A percentile compares a stretch with the other conserved stretches of the same genome.
phyloP scores from a whole-genome alignment of 2,797 vertebrate species.

The Rhabdomys pumilio region DNA sequence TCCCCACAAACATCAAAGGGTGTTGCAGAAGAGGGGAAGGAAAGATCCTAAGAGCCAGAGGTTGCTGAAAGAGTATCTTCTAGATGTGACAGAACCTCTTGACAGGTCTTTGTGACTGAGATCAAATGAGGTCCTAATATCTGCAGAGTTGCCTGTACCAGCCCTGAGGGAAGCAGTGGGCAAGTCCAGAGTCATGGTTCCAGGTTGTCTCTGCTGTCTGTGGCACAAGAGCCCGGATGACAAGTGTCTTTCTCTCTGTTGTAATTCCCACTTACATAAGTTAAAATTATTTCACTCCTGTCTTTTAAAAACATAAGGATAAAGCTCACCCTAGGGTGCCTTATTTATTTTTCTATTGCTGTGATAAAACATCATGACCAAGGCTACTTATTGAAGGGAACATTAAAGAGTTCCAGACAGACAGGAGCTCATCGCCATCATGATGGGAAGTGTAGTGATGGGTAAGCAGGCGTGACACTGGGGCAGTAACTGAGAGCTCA shows the following conservation, averaged over 20 bases:
- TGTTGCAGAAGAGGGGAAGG: not conserved
- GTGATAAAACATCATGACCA: not conserved
- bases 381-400: not conserved
- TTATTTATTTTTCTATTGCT: not conserved
- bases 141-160: not conserved
- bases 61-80: not conserved
- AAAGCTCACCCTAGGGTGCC: not conserved
- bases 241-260: not conserved
- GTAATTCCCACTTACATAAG: not conserved
- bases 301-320: not conserved
- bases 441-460: not conserved
- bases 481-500: not conserved
- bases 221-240: no score
- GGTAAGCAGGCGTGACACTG: no score
- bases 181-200: not conserved
- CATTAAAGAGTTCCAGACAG: not conserved
- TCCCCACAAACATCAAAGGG: not conserved
- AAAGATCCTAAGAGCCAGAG: not conserved
- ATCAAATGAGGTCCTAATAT: not conserved
- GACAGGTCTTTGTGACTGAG: not conserved
- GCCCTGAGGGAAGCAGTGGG: not conserved
- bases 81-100: not conserved
- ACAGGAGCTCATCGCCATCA: not conserved
- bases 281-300: not conserved
- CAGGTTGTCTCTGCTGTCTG: not conserved